A percentile compares a stretch with the other conserved stretches of the same genome.
These are phyloP conservation scores for Agrochola litura DNA, from an alignment of 2,888 invertebrate species.

Conservation along the genomic window DNA sequence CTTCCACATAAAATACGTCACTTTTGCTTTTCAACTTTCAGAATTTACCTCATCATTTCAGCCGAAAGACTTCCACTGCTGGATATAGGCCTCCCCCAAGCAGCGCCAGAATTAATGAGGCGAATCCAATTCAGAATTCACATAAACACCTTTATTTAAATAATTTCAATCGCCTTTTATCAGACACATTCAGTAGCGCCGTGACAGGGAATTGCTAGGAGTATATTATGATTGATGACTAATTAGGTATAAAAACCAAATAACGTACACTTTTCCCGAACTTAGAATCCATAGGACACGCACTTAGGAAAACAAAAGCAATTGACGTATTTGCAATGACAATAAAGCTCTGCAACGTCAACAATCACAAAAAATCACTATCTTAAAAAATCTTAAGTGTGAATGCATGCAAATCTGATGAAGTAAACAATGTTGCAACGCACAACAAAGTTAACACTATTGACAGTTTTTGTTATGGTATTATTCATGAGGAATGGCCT, in stretches of 20 bases:
- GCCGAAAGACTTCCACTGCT: too few species aligned
- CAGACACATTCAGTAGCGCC: background rate
- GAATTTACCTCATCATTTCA: background rate
- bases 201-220: background rate
- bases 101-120: too few species aligned
- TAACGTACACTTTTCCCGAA: background rate
- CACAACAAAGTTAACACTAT: conserved; percentile 77
- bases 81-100: too few species aligned
- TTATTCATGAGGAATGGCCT: conserved; percentile 89
- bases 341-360: background rate
- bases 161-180: background rate
- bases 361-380: too few species aligned
- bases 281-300: background rate
- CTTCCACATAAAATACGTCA: conserved; percentile 60
- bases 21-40: conserved; percentile 47
- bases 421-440: conserved; percentile 63
- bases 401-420: conserved; percentile 41
- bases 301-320: background rate
- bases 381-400: background rate
- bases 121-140: background rate
- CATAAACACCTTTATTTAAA: background rate
- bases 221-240: background rate
- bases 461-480: conserved; percentile 86
- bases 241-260: background rate
- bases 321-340: background rate